Percentiles rank a stretch among this genome's conserved stretches.
Evolutionary conservation across 2,113 vertebrate species (phyloP).

Genomic region (Glaucidium brasilianum): DNA sequence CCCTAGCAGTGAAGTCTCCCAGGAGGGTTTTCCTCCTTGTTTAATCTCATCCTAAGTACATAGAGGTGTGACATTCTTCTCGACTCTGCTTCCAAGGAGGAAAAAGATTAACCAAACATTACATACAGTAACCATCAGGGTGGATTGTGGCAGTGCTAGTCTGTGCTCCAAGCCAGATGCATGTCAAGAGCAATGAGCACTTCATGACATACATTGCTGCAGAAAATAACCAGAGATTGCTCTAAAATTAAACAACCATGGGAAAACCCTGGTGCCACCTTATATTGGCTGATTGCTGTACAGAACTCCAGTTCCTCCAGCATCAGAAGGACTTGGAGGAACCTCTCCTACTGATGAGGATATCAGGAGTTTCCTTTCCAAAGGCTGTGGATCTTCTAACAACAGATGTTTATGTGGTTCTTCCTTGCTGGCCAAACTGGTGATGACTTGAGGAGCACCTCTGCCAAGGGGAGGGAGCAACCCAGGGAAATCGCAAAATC

Average conservation of each 20-base stretch:
- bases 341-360: neutral
- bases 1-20: neutral
- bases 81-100: neutral
- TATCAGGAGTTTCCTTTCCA: neutral
- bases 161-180: neutral
- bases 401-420: neutral
- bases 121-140: accelerated
- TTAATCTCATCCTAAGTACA: neutral
- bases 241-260: neutral
- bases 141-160: neutral
- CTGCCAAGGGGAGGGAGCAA: neutral
- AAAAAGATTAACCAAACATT: neutral
- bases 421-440: neutral
- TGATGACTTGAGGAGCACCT: neutral
- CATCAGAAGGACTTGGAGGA: neutral
- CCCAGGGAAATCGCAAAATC: neutral
- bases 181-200: neutral
- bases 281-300: neutral
- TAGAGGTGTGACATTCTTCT: neutral
- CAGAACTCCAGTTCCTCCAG: neutral
- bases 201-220: neutral
- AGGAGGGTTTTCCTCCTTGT: neutral
- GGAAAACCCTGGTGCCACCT: neutral
- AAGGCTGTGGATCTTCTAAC: neutral
- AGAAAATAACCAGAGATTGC: neutral